Evolutionary conservation across 2,797 vertebrate species (phyloP).

Genomic region (Scyliorhinus canicula): DNA sequence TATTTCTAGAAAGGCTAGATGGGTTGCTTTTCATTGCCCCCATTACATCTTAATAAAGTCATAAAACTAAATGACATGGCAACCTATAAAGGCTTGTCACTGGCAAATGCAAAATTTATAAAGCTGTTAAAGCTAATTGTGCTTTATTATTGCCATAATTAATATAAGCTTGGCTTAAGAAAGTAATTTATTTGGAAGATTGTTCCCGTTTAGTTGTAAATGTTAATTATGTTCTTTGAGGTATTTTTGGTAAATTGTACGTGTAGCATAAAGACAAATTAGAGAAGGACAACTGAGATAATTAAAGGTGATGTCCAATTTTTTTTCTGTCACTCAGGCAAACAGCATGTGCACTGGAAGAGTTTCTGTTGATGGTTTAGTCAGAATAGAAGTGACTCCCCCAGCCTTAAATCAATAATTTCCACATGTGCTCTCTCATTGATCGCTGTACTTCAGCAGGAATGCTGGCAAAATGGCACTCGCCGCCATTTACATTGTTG

Average conservation of each 20-base stretch:
- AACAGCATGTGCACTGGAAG: not conserved
- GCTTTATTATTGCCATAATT: not conserved
- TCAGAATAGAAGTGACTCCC: not conserved
- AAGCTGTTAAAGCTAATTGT: not conserved
- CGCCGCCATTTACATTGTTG: not conserved
- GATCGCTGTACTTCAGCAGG: not conserved
- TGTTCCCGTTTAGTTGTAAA: not conserved
- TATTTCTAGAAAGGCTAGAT: slow-evolving; percentile 30
- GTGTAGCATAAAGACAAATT: not conserved
- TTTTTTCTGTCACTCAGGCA: not conserved
- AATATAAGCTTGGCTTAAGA: not conserved
- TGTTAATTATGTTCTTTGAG: not conserved
- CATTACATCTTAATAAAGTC: not conserved
- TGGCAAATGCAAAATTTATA: slow-evolving; percentile 2
- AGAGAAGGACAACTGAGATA: not conserved
- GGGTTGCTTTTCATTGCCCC: not conserved
- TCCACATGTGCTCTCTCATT: not conserved
- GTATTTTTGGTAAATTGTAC: not conserved
- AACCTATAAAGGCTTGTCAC: not conserved
- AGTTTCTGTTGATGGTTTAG: not conserved
- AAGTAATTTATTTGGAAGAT: not conserved
- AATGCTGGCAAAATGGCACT: not conserved
- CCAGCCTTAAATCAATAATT: not conserved
- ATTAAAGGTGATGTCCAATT: not conserved
- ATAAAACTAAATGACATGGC: not conserved